These are phyloP conservation scores for Leptinotarsa haldemani DNA, from an alignment of 2,888 invertebrate species.

Conservation along the genomic window DNA sequence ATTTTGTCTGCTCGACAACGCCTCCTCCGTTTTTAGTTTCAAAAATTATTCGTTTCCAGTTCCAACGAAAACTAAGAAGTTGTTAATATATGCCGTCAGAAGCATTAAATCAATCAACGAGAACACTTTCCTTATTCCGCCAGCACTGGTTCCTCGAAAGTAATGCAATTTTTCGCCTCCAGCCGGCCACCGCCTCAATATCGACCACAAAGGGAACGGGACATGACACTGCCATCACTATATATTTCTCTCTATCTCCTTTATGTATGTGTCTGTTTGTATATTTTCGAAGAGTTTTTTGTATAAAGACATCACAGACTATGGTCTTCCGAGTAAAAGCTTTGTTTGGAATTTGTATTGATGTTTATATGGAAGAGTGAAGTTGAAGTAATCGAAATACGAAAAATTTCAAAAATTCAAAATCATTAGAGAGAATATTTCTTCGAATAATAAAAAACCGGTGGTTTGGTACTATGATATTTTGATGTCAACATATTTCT, in stretches of 20 bases:
- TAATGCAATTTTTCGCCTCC: constrained; percentile 47
- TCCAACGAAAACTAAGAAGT: background rate
- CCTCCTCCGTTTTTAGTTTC: too few relatives aligned
- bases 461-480: too few relatives aligned
- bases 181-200: constrained; percentile 46
- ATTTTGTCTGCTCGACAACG: too few relatives aligned
- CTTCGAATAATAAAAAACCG: too few relatives aligned
- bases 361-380: background rate
- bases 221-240: constrained; percentile 33
- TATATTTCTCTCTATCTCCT: constrained; percentile 26
- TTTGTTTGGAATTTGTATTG: constrained; percentile 6
- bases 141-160: constrained; percentile 31
- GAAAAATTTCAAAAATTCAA: background rate
- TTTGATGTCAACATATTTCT: too few relatives aligned
- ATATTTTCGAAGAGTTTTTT: constrained; percentile 7
- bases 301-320: constrained; percentile 7
- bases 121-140: background rate
- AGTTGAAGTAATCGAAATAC: background rate
- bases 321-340: constrained; percentile 5
- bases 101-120: background rate
- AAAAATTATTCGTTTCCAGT: too few relatives aligned
- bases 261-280: constrained; percentile 9
- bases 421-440: background rate
- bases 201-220: constrained; percentile 43
- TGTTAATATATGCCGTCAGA: background rate